phyloP scores from a whole-genome alignment of 2,113 vertebrate species.

The Nothobranchius kuhntae region DNA sequence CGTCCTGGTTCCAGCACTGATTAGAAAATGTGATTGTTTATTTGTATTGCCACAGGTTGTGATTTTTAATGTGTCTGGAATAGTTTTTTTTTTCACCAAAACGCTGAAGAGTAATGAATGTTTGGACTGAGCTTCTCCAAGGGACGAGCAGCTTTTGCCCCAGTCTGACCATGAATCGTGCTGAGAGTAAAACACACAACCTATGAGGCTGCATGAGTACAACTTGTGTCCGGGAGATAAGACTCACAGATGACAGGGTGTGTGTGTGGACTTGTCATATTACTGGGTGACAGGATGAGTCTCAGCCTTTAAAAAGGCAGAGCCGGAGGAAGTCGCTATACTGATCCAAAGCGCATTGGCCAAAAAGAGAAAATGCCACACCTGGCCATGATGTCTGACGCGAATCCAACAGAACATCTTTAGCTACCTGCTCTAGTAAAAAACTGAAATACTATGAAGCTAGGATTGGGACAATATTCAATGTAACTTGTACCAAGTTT shows the following conservation, averaged over 20 bases:
- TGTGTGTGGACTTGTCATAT: not conserved
- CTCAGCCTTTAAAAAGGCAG: not conserved
- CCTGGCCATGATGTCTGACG: not conserved
- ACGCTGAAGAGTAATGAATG: not conserved
- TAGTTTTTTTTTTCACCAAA: not conserved
- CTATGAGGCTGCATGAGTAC: not conserved
- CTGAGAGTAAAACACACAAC: not conserved
- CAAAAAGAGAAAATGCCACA: not conserved
- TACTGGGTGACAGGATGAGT: conserved; percentile 1
- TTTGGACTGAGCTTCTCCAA: not conserved
- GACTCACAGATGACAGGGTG: not conserved
- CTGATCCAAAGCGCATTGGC: not conserved
- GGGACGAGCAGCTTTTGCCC: not conserved
- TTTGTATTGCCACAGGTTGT: too few species aligned
- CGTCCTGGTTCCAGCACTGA: too few species aligned
- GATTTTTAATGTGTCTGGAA: too few species aligned
- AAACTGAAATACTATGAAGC: not conserved
- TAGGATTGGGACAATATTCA: too few species aligned
- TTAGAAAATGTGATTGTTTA: too few species aligned
- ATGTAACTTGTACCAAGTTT: too few species aligned
- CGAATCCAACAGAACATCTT: not conserved
- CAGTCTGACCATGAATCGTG: not conserved
- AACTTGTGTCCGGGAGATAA: not conserved
- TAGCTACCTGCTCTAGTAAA: not conserved
- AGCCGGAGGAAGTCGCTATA: not conserved